Evolutionary conservation across 2,888 invertebrate species (phyloP).

Genomic region (Sinodicranocentrus sp.): DNA sequence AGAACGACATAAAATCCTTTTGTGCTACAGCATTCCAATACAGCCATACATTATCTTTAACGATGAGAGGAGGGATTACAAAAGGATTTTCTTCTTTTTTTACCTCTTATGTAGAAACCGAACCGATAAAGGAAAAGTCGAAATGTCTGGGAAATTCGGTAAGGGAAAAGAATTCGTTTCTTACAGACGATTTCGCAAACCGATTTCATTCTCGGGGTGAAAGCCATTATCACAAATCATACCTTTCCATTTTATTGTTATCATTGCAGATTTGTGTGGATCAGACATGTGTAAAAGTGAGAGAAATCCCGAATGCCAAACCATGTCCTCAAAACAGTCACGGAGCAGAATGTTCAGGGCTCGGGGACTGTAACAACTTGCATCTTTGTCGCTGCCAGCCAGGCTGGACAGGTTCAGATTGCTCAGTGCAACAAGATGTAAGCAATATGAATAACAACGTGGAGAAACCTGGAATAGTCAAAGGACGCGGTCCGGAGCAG

Average conservation of each 20-base stretch:
- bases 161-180: slow-evolving; percentile 9
- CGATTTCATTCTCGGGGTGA: no score
- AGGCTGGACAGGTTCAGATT: slow-evolving; percentile 63
- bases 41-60: not conserved
- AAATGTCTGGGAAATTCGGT: slow-evolving; percentile 58
- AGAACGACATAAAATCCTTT: no score
- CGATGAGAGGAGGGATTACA: slow-evolving; percentile 3
- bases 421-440: slow-evolving; percentile 55
- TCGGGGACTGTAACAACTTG: slow-evolving; percentile 72
- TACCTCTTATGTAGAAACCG: slow-evolving; percentile 51
- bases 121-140: slow-evolving; percentile 58
- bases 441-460: slow-evolving; percentile 34
- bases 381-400: slow-evolving; percentile 65
- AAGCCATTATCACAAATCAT: no score
- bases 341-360: slow-evolving; percentile 66
- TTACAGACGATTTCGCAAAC: not conserved
- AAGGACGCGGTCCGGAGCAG: slow-evolving; percentile 68
- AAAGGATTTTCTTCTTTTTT: not conserved
- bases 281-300: slow-evolving; percentile 65
- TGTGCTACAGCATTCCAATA: not conserved
- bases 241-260: slow-evolving; percentile 1
- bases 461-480: slow-evolving; percentile 60
- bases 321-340: slow-evolving; percentile 61
- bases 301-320: slow-evolving; percentile 55
- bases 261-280: slow-evolving; percentile 70